Evolutionary conservation across 2,888 invertebrate genomes (phyloP), one percentile per base, ranked within the genome.

Genomic region (Axea sp.): DNA sequence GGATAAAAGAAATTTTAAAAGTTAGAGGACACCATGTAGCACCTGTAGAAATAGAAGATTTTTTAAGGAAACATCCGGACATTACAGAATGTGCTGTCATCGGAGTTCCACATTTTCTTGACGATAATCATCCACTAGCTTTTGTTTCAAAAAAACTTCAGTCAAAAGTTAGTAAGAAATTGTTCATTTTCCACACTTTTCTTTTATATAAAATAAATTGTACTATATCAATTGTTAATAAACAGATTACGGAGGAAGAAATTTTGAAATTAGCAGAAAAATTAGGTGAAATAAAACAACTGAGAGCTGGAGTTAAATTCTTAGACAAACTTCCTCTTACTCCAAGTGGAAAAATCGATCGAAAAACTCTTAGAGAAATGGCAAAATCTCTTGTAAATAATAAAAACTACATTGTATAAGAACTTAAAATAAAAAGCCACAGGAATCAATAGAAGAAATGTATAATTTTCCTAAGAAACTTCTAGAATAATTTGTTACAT

Each of bases 1-100:
- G 85, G 71, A 65, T 84, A 1, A 82, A 82, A 31, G 82, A 82
- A 35, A 60, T 85, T 86, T 79, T 88, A 4, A 87, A 86, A 72
- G 84, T 81, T 8, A 73, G 78, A 33, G 83, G 82, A 3, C 43
- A 80, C 53, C 87, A 86, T 1, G 78, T 88, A 14, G 71, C 84
- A 3, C 86, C 86, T 0, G 57, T 62, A 1, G 82, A 83, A 75
- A 83, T 87, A 2, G 87, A 87, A 57, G 59, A 45, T 22, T 7
- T 81, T 0, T 45, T 87, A 4, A 51, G 69, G 6, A 30, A 68
- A 1, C 83, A 86, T 73, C 79, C 83, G 1, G 82, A 60, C 0
- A 80, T 87, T 0, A 8, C 71, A 2, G 86, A 86, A 69, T 85
- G 65, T 4, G 84, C 78, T 0, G 85, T 87, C 1, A 76, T 85